Evolutionary conservation across 2,888 invertebrate species (phyloP).

Genomic region (Bombylius major): DNA sequence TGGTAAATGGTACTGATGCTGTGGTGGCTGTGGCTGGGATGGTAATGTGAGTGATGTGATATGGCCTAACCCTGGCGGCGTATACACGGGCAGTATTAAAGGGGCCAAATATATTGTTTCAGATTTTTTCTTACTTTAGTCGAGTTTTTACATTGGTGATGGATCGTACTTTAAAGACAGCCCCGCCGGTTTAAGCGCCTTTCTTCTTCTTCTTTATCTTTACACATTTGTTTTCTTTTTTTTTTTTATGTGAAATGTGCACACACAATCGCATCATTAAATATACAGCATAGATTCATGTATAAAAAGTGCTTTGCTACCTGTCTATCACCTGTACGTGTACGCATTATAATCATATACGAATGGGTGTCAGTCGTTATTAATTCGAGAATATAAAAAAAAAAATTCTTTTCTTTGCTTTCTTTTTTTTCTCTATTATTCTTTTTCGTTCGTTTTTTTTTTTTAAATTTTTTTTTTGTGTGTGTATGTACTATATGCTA

Average conservation of each 20-base stretch:
- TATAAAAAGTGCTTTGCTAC: background rate
- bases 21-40: too few relatives aligned
- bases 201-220: background rate
- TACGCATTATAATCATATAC: background rate
- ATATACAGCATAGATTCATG: too few relatives aligned
- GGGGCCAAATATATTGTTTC: conserved; percentile 36
- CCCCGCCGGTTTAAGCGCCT: conserved; percentile 9
- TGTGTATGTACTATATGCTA: background rate
- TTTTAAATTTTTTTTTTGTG: background rate
- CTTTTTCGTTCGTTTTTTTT: too few relatives aligned
- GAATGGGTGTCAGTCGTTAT: background rate
- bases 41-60: background rate
- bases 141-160: conserved; percentile 40
- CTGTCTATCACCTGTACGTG: background rate
- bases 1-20: background rate
- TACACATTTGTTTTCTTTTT: too few relatives aligned
- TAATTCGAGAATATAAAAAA: background rate
- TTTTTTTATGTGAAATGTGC: background rate
- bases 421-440: too few relatives aligned
- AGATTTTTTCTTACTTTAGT: conserved; percentile 40
- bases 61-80: background rate
- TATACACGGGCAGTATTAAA: background rate
- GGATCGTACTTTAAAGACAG: conserved; percentile 28
- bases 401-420: background rate
- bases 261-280: background rate